Conservation (phyloP, 2,113 vertebrate genomes). For the Prunella himalayana region DNA sequence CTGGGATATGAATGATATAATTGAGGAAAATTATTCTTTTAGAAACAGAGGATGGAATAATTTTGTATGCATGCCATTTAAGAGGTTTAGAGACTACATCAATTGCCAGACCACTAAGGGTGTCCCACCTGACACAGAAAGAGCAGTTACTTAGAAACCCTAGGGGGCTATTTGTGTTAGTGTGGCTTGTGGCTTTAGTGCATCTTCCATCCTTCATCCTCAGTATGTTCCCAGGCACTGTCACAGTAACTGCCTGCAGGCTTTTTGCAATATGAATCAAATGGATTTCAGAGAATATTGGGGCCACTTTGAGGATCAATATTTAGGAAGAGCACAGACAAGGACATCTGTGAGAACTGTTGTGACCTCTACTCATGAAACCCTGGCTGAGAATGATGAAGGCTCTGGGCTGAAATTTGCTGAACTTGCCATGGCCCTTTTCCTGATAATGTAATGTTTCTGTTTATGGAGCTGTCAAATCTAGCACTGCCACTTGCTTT, state of each 20-base stretch:
- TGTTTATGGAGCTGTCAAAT: not conserved
- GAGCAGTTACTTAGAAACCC: not conserved
- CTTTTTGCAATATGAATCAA: not conserved
- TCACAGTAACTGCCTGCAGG: not conserved
- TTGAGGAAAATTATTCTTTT: not conserved
- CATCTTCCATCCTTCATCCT: not conserved
- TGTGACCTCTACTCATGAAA: not conserved
- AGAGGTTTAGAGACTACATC: not conserved
- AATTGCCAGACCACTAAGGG: not conserved
- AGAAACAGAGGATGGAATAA: not conserved
- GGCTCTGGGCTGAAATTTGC: not conserved
- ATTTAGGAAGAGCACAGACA: not conserved
- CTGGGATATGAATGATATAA: not conserved
- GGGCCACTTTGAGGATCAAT: not conserved
- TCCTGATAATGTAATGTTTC: not conserved
- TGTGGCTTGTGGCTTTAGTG: not conserved
- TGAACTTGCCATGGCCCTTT: not conserved
- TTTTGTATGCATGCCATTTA: not conserved
- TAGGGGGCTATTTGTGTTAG: not conserved
- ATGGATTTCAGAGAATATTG: not conserved
- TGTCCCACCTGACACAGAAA: not conserved
- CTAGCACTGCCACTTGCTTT: not conserved
- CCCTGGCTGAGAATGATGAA: not conserved
- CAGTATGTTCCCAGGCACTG: not conserved
- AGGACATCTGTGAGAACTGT: not conserved